Evolutionary conservation across 1,140 invertebrate genomes (phyloP), one percentile per base, ranked within the genome.

Genomic region (Drosophila virilis): DNA sequence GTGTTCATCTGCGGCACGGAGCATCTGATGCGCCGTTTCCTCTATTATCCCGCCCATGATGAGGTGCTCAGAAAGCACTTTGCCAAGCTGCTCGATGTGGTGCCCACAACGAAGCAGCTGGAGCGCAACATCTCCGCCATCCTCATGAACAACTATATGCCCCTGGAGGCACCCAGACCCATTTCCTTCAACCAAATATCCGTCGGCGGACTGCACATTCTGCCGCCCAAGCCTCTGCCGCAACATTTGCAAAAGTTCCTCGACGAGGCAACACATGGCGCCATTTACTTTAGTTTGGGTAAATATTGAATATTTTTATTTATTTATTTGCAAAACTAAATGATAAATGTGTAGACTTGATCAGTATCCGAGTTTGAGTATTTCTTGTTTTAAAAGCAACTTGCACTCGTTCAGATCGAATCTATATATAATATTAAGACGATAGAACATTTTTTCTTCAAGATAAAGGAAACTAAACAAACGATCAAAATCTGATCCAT

Each of bases 281-380:
- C 93, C 8, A 93, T 95, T 0, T 95, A 93, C 65, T 94, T 95
- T 32, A 94, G 93, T 68, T 77, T 95, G 50, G 94, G 94, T 32
- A 59, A 52, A 58, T 65, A 62, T 8, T 40, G 3, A 28, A 28
- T 28, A 5, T 28, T 28, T 5, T 28, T 28, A 28, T 28, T 28
- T 5, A 5, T 28, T 28, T 28, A 28, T 28, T 28, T 28, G 4
- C 0, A 17, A 17, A 17, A 17, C 17, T 17, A 17, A 17, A 17
- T 17, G 17, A 17, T 17, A 17, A 17, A 17, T 17, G 17, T 17
- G 17, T 17, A 17, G 17, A 17, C 17, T 17, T 17, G 17, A 17
- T 17, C 17, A 17, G 1, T 17, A 17, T 17, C 17, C 17, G 1
- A 17, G 17, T 17, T 17, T 17, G 17, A n/a, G n/a, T n/a, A n/a